These are phyloP conservation scores for Lycia hirtaria DNA, from an alignment of 2,888 invertebrate species.

Conservation along the genomic window DNA sequence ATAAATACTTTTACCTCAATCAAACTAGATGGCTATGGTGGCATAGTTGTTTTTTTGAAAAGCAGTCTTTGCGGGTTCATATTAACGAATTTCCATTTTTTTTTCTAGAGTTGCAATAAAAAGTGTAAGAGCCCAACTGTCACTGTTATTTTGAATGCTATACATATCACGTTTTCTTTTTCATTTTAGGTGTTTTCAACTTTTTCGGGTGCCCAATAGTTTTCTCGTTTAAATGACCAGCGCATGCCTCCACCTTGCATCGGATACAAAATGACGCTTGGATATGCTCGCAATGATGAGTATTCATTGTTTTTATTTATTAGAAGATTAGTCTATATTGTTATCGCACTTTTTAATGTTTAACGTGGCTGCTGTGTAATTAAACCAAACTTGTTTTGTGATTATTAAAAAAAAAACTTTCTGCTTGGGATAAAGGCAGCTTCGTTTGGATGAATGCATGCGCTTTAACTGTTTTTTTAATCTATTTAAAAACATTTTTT, in stretches of 20 bases:
- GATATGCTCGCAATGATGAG: constrained; percentile 85
- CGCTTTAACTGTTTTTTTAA: background rate
- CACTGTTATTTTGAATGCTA: constrained; percentile 52
- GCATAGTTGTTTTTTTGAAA: no score
- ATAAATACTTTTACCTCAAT: no score
- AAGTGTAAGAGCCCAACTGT: constrained; percentile 58
- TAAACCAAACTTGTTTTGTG: constrained; percentile 36
- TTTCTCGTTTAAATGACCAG: constrained; percentile 84
- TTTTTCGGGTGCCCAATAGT: constrained; percentile 86
- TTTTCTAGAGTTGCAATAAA: constrained; percentile 32
- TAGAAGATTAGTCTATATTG: constrained; percentile 53
- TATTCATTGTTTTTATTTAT: constrained; percentile 81
- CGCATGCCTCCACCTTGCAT: constrained; percentile 67
- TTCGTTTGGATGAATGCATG: constrained; percentile 7
- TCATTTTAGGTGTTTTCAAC: constrained; percentile 86
- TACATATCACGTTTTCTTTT: constrained; percentile 83
- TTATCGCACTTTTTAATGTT: constrained; percentile 52
- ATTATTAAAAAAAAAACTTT: constrained; percentile 5
- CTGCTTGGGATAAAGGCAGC: constrained; percentile 4
- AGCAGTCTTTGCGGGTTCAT: no score
- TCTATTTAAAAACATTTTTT: no score
- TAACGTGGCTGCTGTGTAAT: constrained; percentile 41
- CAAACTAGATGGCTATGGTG: no score
- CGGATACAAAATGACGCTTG: constrained; percentile 77
- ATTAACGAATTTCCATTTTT: no score